Evolutionary conservation across 1,140 invertebrate species (phyloP).

Genomic region (Scaptodrosophila lebanonensis): DNA sequence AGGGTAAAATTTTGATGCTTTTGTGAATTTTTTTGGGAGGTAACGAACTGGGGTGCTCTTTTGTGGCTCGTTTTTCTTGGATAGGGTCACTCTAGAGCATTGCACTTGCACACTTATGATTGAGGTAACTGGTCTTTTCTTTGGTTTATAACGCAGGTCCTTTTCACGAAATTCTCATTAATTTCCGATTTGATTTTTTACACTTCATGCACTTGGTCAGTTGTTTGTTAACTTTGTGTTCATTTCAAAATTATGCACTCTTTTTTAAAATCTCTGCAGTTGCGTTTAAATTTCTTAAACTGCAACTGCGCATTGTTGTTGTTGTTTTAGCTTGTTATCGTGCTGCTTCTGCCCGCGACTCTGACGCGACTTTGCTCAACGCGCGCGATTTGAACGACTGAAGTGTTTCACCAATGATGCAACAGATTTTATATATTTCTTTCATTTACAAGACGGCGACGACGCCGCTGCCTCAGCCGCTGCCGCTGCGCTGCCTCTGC

Average conservation of each 20-base stretch:
- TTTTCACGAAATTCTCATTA: neutral
- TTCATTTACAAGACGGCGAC: slow-evolving; percentile 49
- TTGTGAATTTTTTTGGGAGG: slow-evolving; percentile 30
- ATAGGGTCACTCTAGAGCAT: too few relatives aligned
- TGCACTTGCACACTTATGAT: too few relatives aligned
- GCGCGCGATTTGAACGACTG: slow-evolving; percentile 74
- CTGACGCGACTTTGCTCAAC: slow-evolving; percentile 42
- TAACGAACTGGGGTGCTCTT: slow-evolving; percentile 5
- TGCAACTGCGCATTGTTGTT: slow-evolving; percentile 16
- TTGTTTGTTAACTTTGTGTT: slow-evolving; percentile 11
- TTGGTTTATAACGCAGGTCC: too few relatives aligned
- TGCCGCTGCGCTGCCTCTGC: slow-evolving; percentile 23
- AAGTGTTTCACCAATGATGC: slow-evolving; percentile 77
- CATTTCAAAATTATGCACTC: neutral
- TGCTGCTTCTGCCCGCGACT: slow-evolving; percentile 32
- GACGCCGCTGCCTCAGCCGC: slow-evolving; percentile 10
- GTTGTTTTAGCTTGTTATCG: neutral
- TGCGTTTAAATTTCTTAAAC: slow-evolving; percentile 27
- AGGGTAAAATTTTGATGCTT: slow-evolving; percentile 74
- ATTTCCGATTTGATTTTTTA: neutral
- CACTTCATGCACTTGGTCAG: slow-evolving; percentile 1
- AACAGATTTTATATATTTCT: slow-evolving; percentile 77
- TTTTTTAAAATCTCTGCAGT: slow-evolving; percentile 49
- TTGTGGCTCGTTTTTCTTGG: slow-evolving; percentile 1
- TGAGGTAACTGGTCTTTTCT: neutral